phyloP scores from a whole-genome alignment of 1,140 invertebrate genomes.

The honey bee (Apis mellifera) region DNA sequence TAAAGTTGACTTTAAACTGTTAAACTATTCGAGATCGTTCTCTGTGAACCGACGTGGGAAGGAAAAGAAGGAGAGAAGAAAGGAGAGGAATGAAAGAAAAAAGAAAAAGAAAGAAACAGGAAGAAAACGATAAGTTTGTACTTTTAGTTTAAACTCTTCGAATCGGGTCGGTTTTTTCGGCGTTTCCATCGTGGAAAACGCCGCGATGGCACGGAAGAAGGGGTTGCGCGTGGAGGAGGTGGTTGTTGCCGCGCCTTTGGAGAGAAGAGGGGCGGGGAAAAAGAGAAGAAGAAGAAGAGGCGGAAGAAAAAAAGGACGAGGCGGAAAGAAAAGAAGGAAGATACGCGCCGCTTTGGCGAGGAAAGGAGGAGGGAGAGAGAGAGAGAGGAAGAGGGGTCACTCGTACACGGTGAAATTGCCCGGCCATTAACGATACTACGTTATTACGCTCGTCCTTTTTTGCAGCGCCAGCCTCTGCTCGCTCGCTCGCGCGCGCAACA shows the following conservation, averaged over 20 bases:
- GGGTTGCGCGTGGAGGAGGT: conserved; percentile 20
- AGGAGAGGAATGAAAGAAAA: too few species aligned
- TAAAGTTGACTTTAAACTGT: too few species aligned
- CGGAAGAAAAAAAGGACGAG: conserved; percentile 32
- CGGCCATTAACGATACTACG: conserved; percentile 81
- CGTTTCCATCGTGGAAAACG: background rate
- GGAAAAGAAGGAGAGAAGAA: too few species aligned
- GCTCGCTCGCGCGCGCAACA: conserved; percentile 64
- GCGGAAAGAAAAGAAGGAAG: conserved; percentile 32
- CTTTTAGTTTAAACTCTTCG: too few species aligned
- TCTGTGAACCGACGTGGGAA: too few species aligned
- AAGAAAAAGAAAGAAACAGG: too few species aligned
- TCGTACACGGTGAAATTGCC: conserved; percentile 80
- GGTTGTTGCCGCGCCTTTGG: conserved; percentile 40
- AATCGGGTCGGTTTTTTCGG: conserved; percentile 19
- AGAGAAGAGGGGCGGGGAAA: conserved; percentile 1
- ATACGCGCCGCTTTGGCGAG: background rate
- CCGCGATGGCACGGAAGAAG: conserved; percentile 15
- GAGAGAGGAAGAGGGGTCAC: conserved; percentile 61
- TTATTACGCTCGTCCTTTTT: conserved; percentile 81
- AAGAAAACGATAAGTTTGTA: too few species aligned
- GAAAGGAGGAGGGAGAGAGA: conserved; percentile 40
- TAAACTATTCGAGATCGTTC: too few species aligned
- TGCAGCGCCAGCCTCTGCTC: conserved; percentile 72
- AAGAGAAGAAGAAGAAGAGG: background rate